These are phyloP conservation scores for Picathartes gymnocephalus DNA, from an alignment of 2,113 vertebrate genomes.

Conservation along the genomic window DNA sequence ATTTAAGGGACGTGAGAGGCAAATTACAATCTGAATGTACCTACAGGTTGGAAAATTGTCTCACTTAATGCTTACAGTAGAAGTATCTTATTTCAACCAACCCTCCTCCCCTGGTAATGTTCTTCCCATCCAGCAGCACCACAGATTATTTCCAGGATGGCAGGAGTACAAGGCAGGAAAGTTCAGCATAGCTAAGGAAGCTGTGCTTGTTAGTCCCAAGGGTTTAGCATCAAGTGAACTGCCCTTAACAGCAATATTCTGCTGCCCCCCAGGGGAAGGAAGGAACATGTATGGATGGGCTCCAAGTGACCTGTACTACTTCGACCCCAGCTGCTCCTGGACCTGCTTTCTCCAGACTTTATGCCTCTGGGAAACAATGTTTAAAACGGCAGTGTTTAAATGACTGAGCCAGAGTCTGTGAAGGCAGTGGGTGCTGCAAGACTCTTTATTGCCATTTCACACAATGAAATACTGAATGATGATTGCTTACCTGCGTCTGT, in stretches of 20 bases:
- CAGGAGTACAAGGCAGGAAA: not conserved
- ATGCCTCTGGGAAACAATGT: not conserved
- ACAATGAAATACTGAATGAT: not conserved
- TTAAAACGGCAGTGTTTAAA: not conserved
- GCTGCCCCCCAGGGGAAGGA: slow-evolving; percentile 66
- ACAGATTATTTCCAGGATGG: not conserved
- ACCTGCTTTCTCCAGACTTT: not conserved
- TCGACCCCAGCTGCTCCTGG: not conserved
- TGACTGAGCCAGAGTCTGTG: not conserved
- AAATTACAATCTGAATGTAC: not conserved
- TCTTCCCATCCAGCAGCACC: not conserved
- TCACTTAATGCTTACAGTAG: not conserved
- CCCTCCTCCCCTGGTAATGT: not conserved
- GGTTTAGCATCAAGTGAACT: not conserved
- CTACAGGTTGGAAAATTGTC: not conserved
- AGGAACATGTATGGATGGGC: not conserved
- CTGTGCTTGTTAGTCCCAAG: not conserved
- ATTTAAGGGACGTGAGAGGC: not conserved
- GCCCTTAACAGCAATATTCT: slow-evolving; percentile 54
- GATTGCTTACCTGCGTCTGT: slow-evolving; percentile 20
- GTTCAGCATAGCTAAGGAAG: not conserved
- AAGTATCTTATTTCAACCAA: not conserved
- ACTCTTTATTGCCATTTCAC: slow-evolving; percentile 3
- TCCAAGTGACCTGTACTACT: not conserved
- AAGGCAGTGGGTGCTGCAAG: not conserved